phyloP scores from a whole-genome alignment of 2,113 vertebrate species.

The Odontesthes bonariensis region DNA sequence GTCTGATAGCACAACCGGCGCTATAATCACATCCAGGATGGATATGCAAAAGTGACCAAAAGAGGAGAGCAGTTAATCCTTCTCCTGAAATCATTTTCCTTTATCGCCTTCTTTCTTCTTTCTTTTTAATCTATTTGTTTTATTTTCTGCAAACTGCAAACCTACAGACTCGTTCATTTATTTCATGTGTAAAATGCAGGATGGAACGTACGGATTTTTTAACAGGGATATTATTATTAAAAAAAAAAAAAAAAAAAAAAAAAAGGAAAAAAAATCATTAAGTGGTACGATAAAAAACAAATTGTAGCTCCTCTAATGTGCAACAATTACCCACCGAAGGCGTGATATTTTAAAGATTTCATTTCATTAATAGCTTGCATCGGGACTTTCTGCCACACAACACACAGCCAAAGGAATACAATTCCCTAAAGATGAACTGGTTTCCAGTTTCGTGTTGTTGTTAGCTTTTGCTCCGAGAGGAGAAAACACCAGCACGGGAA shows the following conservation, averaged over 20 bases:
- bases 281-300: slow-evolving; percentile 68
- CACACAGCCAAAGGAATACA: slow-evolving; percentile 58
- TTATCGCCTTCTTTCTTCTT: not conserved
- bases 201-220: slow-evolving; percentile 61
- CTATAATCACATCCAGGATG: slow-evolving; percentile 63
- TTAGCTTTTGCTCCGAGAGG: slow-evolving; percentile 67
- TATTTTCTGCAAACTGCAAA: slow-evolving; percentile 40
- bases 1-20: slow-evolving; percentile 62
- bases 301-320: slow-evolving; percentile 62
- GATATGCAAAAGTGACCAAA: slow-evolving; percentile 66
- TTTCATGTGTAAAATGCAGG: slow-evolving; percentile 48
- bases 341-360: slow-evolving; percentile 60
- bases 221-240: slow-evolving; percentile 58
- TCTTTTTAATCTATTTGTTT: slow-evolving; percentile 22
- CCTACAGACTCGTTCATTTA: slow-evolving; percentile 51
- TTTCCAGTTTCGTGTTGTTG: slow-evolving; percentile 65
- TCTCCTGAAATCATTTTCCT: slow-evolving; percentile 50
- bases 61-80: slow-evolving; percentile 52
- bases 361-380: slow-evolving; percentile 69
- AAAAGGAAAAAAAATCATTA: slow-evolving; percentile 61
- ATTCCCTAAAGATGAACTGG: slow-evolving; percentile 65
- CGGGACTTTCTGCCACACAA: slow-evolving; percentile 51
- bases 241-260: not conserved
- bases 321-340: slow-evolving; percentile 68
- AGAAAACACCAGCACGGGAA: slow-evolving; percentile 55